A percentile compares a stretch with the other conserved stretches of the same genome.
Evolutionary conservation across 2,797 vertebrate genomes (phyloP).

Genomic region (Trachurus trachurus): DNA sequence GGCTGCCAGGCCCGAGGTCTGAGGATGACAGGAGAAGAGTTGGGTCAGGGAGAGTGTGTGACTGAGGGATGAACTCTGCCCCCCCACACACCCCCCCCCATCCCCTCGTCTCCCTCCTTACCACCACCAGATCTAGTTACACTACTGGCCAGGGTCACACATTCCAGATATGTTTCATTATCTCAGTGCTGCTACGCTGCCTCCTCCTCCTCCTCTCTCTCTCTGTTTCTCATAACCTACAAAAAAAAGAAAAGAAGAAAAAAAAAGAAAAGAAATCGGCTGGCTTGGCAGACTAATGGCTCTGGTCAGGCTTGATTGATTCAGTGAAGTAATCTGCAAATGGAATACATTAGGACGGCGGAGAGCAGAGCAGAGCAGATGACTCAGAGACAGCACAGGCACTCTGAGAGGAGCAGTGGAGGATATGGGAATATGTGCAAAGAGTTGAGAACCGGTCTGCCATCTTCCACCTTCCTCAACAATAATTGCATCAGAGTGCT

Average conservation of each 20-base stretch:
- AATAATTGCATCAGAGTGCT: constrained; percentile 11
- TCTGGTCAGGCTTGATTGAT: constrained; percentile 80
- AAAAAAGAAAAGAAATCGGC: constrained; percentile 39
- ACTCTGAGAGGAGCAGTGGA: constrained; percentile 49
- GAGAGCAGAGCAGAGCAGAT: constrained; percentile 70
- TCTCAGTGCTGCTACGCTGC: constrained; percentile 44
- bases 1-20: constrained; percentile 57
- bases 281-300: constrained; percentile 80
- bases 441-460: constrained; percentile 27
- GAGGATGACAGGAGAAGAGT: constrained; percentile 50
- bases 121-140: constrained; percentile 69
- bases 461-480: constrained; percentile 35
- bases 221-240: constrained; percentile 61
- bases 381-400: constrained; percentile 67
- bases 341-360: constrained; percentile 80
- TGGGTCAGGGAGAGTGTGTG: constrained; percentile 76
- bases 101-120: background rate
- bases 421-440: constrained; percentile 57
- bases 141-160: constrained; percentile 63
- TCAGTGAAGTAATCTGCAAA: constrained; percentile 85
- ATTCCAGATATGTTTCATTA: constrained; percentile 77
- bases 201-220: constrained; percentile 55
- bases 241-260: background rate
- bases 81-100: background rate
- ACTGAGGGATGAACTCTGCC: constrained; percentile 74